Percentiles rank a stretch among this genome's conserved stretches.
These are phyloP conservation scores for Penaeus vannamei DNA, from an alignment of 1,140 invertebrate species.

Conservation along the genomic window DNA sequence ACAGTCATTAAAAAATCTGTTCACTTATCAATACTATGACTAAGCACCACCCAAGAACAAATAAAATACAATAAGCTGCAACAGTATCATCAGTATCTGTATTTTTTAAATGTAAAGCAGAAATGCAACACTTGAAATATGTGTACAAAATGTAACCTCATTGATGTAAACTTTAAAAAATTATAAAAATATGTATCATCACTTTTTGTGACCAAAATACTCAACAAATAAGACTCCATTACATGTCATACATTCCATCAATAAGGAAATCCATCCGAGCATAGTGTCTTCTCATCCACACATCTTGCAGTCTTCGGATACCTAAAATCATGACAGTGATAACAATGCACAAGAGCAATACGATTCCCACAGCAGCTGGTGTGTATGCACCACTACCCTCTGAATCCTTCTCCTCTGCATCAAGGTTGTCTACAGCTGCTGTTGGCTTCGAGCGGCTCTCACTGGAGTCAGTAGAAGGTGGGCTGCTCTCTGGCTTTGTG, in stretches of 20 bases:
- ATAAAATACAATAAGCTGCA: too few species aligned
- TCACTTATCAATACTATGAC: too few species aligned
- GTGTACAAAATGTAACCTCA: too few species aligned
- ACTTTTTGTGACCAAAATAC: too few species aligned
- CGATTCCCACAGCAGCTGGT: conserved; percentile 12
- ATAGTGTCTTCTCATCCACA: conserved; percentile 84
- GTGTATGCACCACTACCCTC: background rate
- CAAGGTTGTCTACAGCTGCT: background rate
- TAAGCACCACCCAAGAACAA: too few species aligned
- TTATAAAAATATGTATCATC: too few species aligned
- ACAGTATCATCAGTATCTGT: too few species aligned
- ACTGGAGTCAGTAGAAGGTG: background rate
- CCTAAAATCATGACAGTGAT: conserved; percentile 73
- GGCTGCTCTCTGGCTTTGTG: background rate
- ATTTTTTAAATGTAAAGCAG: too few species aligned
- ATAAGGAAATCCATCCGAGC: conserved; percentile 85
- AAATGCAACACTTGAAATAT: too few species aligned
- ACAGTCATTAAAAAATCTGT: too few species aligned
- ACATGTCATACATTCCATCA: conserved; percentile 86
- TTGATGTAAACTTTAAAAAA: too few species aligned
- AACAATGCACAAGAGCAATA: conserved; percentile 34
- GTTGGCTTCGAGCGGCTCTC: conserved; percentile 2
- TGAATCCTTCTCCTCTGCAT: background rate
- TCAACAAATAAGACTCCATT: background rate
- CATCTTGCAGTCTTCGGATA: conserved; percentile 79